phyloP scores from a whole-genome alignment of 2,113 vertebrate genomes.

The Clinocottus analis region DNA sequence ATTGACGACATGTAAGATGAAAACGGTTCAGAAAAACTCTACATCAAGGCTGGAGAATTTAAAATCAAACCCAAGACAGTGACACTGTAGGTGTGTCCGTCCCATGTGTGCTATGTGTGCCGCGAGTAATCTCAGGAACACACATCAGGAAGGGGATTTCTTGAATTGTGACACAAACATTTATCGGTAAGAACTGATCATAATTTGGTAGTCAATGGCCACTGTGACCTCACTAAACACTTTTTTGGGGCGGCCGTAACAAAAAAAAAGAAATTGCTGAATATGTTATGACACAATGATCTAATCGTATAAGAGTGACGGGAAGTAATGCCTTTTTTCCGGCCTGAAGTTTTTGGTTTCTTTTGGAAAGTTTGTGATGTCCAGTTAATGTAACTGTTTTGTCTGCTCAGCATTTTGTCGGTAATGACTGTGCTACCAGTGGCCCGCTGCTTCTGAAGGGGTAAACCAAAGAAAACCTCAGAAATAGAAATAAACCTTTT shows the following conservation, averaged over 20 bases:
- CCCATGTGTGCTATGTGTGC: not conserved
- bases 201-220: not conserved
- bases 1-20: too few species aligned
- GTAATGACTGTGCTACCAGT: not conserved
- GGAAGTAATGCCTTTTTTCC: not conserved
- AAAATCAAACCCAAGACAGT: too few species aligned
- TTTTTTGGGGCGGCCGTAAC: too few species aligned
- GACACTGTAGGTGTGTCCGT: not conserved
- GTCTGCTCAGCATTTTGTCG: conserved; percentile 2
- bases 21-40: too few species aligned
- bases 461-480: conserved; percentile 5
- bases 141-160: too few species aligned
- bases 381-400: not conserved
- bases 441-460: not conserved
- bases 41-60: too few species aligned
- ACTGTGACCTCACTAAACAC: too few species aligned
- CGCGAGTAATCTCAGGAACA: too few species aligned
- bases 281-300: too few species aligned
- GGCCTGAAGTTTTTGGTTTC: not conserved
- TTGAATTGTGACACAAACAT: not conserved
- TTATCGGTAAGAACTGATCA: too few species aligned
- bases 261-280: too few species aligned
- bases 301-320: not conserved
- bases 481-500: conserved; percentile 25
- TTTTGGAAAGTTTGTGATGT: not conserved